Conservation (phyloP, 2,888 invertebrate genomes). For the Laothoe populi region DNA sequence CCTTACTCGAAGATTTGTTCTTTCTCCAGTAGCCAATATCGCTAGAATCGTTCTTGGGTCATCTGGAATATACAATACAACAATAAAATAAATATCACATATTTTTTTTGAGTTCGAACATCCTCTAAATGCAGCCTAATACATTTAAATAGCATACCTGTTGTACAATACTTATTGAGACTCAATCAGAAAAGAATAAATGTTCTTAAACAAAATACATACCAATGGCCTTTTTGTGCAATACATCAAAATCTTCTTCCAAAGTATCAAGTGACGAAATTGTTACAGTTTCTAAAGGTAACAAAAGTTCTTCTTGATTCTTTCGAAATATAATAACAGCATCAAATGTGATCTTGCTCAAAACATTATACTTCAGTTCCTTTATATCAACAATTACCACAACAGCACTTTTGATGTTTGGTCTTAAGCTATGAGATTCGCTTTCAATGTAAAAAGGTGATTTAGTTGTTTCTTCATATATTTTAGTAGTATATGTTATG, state of each 20-base stretch:
- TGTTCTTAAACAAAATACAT: constrained; percentile 34
- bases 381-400: constrained; percentile 53
- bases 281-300: constrained; percentile 60
- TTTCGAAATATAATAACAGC: constrained; percentile 57
- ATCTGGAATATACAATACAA: constrained; percentile 48
- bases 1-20: constrained; percentile 55
- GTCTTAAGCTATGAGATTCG: constrained; percentile 39
- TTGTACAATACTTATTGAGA: no score
- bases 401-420: constrained; percentile 45
- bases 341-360: constrained; percentile 56
- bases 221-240: constrained; percentile 51
- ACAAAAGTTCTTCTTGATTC: constrained; percentile 46
- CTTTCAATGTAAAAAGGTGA: constrained; percentile 59
- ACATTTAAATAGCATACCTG: no score
- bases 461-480: constrained; percentile 49
- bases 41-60: constrained; percentile 48
- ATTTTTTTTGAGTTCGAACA: no score
- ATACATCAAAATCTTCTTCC: constrained; percentile 61
- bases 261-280: constrained; percentile 58
- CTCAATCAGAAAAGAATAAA: no score
- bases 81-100: constrained; percentile 32
- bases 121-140: no score
- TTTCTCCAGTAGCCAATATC: constrained; percentile 57
- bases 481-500: constrained; percentile 60
- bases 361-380: constrained; percentile 54